These are phyloP conservation scores for Malurus cyaneus DNA, from an alignment of 2,113 vertebrate genomes.

Conservation along the genomic window DNA sequence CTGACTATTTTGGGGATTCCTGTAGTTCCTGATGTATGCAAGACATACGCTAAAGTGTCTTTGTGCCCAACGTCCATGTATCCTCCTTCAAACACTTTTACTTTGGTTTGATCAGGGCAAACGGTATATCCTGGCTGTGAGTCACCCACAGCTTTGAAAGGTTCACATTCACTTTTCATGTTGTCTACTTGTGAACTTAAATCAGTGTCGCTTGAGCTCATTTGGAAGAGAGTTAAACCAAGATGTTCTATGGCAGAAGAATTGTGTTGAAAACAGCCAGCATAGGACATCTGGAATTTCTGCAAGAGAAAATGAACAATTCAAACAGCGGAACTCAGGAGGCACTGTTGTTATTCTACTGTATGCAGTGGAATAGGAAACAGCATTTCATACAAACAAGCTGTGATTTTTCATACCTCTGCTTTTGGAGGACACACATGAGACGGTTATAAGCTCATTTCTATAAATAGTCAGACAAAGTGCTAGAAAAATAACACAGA, in stretches of 20 bases:
- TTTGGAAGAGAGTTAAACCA: conserved; percentile 78
- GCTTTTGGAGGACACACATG: background rate
- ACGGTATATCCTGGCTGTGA: fast-evolving
- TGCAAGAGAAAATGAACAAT: conserved; percentile 57
- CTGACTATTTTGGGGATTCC: conserved; percentile 89
- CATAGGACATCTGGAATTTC: conserved; percentile 77
- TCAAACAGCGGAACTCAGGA: background rate
- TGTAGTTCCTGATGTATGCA: conserved; percentile 96
- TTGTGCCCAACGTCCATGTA: background rate
- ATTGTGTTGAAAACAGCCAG: conserved; percentile 35
- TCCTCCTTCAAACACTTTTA: background rate
- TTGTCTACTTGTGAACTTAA: background rate
- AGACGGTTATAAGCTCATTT: background rate
- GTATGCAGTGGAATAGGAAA: background rate
- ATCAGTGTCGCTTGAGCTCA: background rate
- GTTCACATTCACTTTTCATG: background rate
- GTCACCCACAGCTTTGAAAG: background rate
- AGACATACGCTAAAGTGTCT: conserved; percentile 80
- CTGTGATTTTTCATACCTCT: background rate
- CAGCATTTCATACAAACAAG: background rate
- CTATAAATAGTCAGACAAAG: background rate
- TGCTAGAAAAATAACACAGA: background rate
- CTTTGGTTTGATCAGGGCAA: background rate
- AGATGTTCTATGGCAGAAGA: conserved; percentile 65
- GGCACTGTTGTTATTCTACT: background rate